Evolutionary conservation across 2,888 invertebrate species (phyloP).

Genomic region (Fabriciana adippe): DNA sequence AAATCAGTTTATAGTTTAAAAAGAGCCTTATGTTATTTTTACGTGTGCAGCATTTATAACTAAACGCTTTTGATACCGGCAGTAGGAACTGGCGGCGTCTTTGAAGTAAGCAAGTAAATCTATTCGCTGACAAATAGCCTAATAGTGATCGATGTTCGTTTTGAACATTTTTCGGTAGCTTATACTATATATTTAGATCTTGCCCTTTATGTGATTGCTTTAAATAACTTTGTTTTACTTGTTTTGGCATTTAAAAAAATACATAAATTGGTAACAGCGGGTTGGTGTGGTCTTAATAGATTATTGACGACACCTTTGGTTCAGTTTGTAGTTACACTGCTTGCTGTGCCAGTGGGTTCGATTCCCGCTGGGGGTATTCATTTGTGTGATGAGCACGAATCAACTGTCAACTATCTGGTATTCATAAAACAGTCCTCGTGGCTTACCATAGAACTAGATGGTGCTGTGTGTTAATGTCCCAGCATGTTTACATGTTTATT

Average conservation of each 20-base stretch:
- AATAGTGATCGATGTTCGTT: constrained; percentile 45
- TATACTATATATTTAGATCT: not conserved
- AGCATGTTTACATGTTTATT: too few relatives aligned
- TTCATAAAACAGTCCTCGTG: too few relatives aligned
- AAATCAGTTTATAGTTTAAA: constrained; percentile 1
- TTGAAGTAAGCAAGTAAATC: constrained; percentile 72
- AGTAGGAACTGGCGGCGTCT: constrained; percentile 42
- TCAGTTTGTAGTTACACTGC: too few relatives aligned
- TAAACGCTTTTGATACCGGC: constrained; percentile 55
- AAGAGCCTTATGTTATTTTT: constrained; percentile 36
- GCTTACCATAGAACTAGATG: too few relatives aligned
- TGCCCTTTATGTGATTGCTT: not conserved
- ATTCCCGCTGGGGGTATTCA: too few relatives aligned
- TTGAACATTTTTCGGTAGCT: constrained; percentile 25
- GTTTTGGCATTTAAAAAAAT: constrained; percentile 30
- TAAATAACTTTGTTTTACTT: not conserved
- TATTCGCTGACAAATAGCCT: constrained; percentile 63
- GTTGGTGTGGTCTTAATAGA: too few relatives aligned
- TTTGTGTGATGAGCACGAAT: too few relatives aligned
- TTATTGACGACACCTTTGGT: too few relatives aligned
- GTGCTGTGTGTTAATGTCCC: too few relatives aligned
- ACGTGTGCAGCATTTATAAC: constrained; percentile 40
- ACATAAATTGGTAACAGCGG: too few relatives aligned
- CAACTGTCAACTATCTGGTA: too few relatives aligned
- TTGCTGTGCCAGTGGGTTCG: too few relatives aligned